Evolutionary conservation across 1,140 invertebrate species (phyloP).

Genomic region (Muscidifurax raptorellus): DNA sequence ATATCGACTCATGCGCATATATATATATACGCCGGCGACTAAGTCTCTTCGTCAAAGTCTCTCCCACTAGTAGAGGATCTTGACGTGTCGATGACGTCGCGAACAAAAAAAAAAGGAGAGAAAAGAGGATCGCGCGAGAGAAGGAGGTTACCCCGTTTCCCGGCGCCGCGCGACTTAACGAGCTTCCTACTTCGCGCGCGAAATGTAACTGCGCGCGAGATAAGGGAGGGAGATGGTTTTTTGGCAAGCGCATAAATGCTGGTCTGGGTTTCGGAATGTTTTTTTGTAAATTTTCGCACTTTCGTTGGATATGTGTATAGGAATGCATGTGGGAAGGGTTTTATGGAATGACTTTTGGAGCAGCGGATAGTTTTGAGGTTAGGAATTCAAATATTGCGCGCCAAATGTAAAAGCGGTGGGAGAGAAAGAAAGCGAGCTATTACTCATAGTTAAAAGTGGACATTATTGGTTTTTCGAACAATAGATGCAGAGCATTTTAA

Average conservation of each 20-base stretch:
- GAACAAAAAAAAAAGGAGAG: constrained; percentile 20
- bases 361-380: too few species aligned
- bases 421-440: too few species aligned
- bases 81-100: constrained; percentile 14
- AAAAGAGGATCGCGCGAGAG: constrained; percentile 46
- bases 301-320: too few species aligned
- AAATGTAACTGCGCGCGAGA: neutral
- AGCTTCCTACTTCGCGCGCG: constrained; percentile 47
- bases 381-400: too few species aligned
- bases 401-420: too few species aligned
- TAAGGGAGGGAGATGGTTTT: constrained; percentile 56
- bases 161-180: constrained; percentile 57
- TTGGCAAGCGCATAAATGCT: constrained; percentile 56
- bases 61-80: neutral
- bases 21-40: neutral
- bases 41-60: neutral
- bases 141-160: constrained; percentile 65
- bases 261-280: constrained; percentile 50
- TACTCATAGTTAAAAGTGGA: too few species aligned
- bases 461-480: too few species aligned
- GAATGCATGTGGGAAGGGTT: too few species aligned
- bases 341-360: too few species aligned
- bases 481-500: too few species aligned
- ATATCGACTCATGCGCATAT: neutral
- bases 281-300: too few species aligned